phyloP scores from a whole-genome alignment of 2,888 invertebrate species.

The Chirona hameri region DNA sequence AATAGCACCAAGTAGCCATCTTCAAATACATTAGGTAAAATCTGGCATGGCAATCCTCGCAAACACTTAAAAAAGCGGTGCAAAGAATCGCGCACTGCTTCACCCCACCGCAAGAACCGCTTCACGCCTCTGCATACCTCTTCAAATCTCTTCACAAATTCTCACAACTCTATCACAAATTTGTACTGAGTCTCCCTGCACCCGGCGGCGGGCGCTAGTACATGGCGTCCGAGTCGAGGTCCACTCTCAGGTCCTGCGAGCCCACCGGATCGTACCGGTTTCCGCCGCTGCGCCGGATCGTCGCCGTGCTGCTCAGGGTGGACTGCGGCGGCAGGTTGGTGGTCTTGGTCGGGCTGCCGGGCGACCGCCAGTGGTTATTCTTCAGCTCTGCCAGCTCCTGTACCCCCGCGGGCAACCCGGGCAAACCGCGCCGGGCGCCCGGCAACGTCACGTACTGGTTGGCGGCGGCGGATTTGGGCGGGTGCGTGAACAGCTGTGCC shows the following conservation, averaged over 20 bases:
- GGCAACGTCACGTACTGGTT: background rate
- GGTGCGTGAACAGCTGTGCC: background rate
- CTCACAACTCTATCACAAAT: background rate
- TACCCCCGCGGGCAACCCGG: too few relatives aligned
- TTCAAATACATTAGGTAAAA: too few relatives aligned
- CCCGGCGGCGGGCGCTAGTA: background rate
- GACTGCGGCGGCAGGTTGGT: background rate
- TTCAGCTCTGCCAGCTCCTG: slow-evolving; percentile 1
- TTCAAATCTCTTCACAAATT: background rate
- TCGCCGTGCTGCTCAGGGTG: background rate
- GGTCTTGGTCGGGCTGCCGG: background rate
- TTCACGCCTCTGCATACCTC: too few relatives aligned
- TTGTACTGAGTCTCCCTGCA: background rate
- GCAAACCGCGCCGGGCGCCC: background rate
- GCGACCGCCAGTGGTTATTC: background rate
- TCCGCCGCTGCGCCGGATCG: slow-evolving; percentile 7
- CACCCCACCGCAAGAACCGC: too few relatives aligned
- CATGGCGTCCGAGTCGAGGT: background rate
- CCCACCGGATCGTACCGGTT: background rate
- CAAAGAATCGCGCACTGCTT: too few relatives aligned
- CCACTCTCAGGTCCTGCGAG: background rate
- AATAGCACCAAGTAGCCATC: too few relatives aligned
- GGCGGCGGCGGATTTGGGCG: background rate
- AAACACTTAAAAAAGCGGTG: too few relatives aligned
- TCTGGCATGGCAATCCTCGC: too few relatives aligned